phyloP scores from a whole-genome alignment of 2,888 invertebrate genomes.

The Melolontha melolontha region DNA sequence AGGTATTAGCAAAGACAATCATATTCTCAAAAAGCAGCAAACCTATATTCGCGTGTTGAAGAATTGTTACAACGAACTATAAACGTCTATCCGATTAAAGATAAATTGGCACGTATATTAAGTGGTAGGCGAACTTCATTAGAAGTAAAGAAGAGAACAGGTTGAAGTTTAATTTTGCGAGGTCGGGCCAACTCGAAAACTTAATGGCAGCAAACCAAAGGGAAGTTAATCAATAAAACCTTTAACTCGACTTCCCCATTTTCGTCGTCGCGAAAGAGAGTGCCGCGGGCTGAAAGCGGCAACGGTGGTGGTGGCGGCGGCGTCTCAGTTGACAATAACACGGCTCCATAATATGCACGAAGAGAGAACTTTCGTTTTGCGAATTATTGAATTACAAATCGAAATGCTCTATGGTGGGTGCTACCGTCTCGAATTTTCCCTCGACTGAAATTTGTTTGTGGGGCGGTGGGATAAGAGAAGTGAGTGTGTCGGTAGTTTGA shows the following conservation, averaged over 20 bases:
- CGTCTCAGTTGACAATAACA: slow-evolving; percentile 52
- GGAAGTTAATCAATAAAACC: slow-evolving; percentile 62
- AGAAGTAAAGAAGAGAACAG: slow-evolving; percentile 51
- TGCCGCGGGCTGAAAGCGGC: slow-evolving; percentile 47
- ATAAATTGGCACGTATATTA: slow-evolving; percentile 32
- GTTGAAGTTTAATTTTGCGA: slow-evolving; percentile 59
- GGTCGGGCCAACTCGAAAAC: slow-evolving; percentile 57
- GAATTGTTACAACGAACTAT: slow-evolving; percentile 18
- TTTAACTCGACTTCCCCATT: slow-evolving; percentile 59
- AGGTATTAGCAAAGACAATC: too few species aligned
- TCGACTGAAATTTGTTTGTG: slow-evolving; percentile 29
- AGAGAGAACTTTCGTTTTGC: slow-evolving; percentile 53
- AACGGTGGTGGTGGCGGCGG: neutral
- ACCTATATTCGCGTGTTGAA: neutral
- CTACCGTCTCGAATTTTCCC: slow-evolving; percentile 28
- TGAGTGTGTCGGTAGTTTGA: slow-evolving; percentile 1
- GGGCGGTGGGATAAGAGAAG: slow-evolving; percentile 20
- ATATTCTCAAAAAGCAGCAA: neutral
- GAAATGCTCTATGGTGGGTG: slow-evolving; percentile 51
- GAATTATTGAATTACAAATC: slow-evolving; percentile 59
- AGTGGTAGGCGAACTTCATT: slow-evolving; percentile 53
- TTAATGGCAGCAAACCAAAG: slow-evolving; percentile 59
- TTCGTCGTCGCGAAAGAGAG: slow-evolving; percentile 49
- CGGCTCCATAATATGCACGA: slow-evolving; percentile 53
- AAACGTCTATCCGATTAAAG: slow-evolving; percentile 17